phyloP scores from a whole-genome alignment of 2,888 invertebrate species.

The Hyles lineata region DNA sequence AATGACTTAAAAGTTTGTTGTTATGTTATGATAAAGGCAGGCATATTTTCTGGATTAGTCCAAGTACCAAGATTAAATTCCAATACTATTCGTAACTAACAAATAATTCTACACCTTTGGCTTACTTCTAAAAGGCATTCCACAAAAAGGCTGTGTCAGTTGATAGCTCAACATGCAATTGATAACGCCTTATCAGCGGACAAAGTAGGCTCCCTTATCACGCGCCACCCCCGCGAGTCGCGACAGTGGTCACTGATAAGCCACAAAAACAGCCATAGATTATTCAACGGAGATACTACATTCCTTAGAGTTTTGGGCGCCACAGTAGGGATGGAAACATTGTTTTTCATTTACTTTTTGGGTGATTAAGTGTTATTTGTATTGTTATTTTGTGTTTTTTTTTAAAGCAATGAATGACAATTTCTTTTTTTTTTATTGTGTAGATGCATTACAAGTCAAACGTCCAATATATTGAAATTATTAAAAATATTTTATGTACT shows the following conservation, averaged over 20 bases:
- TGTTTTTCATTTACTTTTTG: background rate
- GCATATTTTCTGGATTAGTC: no score
- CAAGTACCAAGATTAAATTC: no score
- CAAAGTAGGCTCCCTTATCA: background rate
- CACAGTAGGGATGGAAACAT: background rate
- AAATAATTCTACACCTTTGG: background rate
- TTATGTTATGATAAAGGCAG: no score
- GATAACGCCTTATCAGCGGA: conserved; percentile 11
- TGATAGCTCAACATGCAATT: background rate
- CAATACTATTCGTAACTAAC: background rate
- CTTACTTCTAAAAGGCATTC: background rate
- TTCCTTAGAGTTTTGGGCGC: background rate
- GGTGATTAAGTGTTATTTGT: background rate
- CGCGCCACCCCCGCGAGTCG: conserved; percentile 11
- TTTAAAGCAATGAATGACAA: no score
- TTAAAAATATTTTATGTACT: no score
- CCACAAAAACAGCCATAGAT: conserved; percentile 4
- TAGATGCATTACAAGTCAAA: no score
- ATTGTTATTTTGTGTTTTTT: no score
- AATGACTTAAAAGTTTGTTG: no score
- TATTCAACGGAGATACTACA: background rate
- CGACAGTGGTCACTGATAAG: conserved; percentile 9
- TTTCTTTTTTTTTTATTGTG: no score
- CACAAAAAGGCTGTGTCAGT: background rate
- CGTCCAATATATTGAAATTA: no score